These are phyloP conservation scores for Amphimallon solstitiale DNA, from an alignment of 2,888 invertebrate genomes.

Conservation along the genomic window DNA sequence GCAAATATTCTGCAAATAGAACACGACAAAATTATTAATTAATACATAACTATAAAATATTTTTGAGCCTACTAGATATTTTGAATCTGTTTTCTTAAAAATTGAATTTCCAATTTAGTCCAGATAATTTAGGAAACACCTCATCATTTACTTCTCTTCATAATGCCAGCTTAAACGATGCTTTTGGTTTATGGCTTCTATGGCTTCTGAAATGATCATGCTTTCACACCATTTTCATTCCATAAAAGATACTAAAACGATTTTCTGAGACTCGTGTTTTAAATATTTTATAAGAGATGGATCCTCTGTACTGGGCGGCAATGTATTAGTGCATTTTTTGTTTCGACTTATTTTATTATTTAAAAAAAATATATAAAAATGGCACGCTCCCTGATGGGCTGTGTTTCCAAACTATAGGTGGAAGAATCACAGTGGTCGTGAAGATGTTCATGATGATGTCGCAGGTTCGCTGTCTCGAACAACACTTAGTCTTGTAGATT, in stretches of 20 bases:
- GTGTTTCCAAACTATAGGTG: slow-evolving; percentile 65
- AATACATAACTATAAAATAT: too few species aligned
- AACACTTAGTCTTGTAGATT: slow-evolving; percentile 51
- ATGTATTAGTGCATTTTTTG: slow-evolving; percentile 43
- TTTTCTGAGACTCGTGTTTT: background rate
- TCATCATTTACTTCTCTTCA: background rate
- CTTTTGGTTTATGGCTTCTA: slow-evolving; percentile 21
- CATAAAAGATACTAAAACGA: background rate
- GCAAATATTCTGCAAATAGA: too few species aligned
- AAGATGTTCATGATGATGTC: slow-evolving; percentile 41
- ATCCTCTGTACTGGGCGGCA: slow-evolving; percentile 44
- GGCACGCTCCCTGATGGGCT: slow-evolving; percentile 61
- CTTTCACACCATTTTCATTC: background rate
- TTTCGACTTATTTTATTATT: slow-evolving; percentile 21
- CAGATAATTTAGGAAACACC: too few species aligned
- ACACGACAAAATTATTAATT: too few species aligned
- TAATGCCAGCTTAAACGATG: slow-evolving; percentile 7
- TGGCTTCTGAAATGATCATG: slow-evolving; percentile 21
- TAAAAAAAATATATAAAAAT: slow-evolving; percentile 29
- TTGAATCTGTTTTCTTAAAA: too few species aligned
- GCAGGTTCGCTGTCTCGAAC: slow-evolving; percentile 52
- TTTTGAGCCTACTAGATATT: too few species aligned
- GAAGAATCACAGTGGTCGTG: slow-evolving; percentile 55
- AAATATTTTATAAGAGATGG: slow-evolving; percentile 6
- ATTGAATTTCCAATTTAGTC: too few species aligned